Evolutionary conservation across 1,140 invertebrate genomes (phyloP).

Genomic region (Heliconius congener): DNA sequence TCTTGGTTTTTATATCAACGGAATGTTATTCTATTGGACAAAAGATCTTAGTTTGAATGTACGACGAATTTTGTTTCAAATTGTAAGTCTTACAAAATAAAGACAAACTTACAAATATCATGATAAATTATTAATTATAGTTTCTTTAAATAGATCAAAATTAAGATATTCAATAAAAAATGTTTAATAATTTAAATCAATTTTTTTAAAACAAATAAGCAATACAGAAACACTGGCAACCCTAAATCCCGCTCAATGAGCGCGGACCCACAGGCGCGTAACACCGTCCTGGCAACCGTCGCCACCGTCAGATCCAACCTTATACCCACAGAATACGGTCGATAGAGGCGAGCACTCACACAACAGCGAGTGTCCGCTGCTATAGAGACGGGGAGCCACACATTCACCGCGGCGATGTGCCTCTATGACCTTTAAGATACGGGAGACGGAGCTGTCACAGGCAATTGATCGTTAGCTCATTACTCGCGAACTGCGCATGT

Average conservation of each 20-base stretch:
- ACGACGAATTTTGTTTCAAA: too few species aligned
- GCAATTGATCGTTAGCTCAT: conserved; percentile 35
- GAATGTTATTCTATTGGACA: neutral
- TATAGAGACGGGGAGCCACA: conserved; percentile 16
- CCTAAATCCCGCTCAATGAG: conserved; percentile 46
- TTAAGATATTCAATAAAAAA: too few species aligned
- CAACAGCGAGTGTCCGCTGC: conserved; percentile 14
- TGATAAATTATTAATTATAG: too few species aligned
- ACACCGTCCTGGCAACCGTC: conserved; percentile 15
- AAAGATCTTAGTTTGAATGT: neutral
- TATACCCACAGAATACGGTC: conserved; percentile 30
- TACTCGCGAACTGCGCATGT: conserved; percentile 31
- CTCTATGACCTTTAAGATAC: conserved; percentile 36
- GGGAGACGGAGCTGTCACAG: conserved; percentile 38
- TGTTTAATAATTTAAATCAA: too few species aligned
- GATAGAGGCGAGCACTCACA: conserved; percentile 12
- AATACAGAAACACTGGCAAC: conserved; percentile 20
- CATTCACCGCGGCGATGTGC: conserved; percentile 27
- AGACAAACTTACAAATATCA: too few species aligned
- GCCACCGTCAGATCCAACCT: conserved; percentile 14
- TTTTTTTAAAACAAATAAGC: neutral
- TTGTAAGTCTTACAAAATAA: too few species aligned
- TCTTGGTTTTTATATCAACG: neutral
- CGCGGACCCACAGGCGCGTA: conserved; percentile 34
- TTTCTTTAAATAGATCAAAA: too few species aligned